These are phyloP conservation scores for Prolemur simus DNA, from an alignment of 2,113 vertebrate species.

Conservation along the genomic window DNA sequence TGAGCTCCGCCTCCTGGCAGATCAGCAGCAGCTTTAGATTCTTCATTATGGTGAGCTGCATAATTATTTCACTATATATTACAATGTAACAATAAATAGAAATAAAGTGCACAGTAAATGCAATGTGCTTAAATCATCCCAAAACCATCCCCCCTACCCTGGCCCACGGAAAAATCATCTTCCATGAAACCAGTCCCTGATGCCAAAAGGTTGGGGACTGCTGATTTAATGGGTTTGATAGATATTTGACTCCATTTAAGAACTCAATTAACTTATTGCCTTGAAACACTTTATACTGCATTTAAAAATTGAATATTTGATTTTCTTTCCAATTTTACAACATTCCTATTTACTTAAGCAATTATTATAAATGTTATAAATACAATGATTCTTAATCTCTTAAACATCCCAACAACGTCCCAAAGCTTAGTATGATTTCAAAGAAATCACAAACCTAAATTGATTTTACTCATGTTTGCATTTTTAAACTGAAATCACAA, in stretches of 20 bases:
- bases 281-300: neutral
- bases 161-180: too few relatives aligned
- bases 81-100: too few relatives aligned
- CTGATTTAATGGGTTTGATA: neutral
- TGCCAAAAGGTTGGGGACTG: too few relatives aligned
- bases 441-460: neutral
- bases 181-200: too few relatives aligned
- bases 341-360: neutral
- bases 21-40: too few relatives aligned
- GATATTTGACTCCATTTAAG: neutral
- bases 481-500: conserved; percentile 2
- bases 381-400: neutral
- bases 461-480: neutral
- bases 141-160: too few relatives aligned
- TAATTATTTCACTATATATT: too few relatives aligned
- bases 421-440: neutral
- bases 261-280: neutral
- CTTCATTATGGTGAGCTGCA: too few relatives aligned
- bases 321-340: neutral
- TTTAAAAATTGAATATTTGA: neutral
- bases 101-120: too few relatives aligned
- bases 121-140: too few relatives aligned
- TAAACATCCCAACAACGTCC: neutral
- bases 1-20: too few relatives aligned
- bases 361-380: neutral